phyloP scores from a whole-genome alignment of 53 echinoderm and acorn worm genomes.

The Holothuria leucospilota region DNA sequence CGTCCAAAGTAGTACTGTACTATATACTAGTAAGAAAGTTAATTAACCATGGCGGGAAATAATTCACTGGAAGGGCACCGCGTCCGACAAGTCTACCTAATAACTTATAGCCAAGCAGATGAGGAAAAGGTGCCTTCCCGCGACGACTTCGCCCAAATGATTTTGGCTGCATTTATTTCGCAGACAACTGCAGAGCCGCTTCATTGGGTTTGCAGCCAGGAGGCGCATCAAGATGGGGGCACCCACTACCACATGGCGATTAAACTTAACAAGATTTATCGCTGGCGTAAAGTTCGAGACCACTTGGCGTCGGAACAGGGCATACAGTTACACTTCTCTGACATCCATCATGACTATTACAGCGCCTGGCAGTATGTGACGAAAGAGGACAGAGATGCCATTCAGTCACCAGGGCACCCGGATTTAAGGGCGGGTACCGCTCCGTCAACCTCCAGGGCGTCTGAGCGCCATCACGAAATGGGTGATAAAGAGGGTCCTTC shows the following conservation, averaged over 20 bases:
- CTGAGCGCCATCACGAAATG: background rate
- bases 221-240: constrained; percentile 1
- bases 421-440: background rate
- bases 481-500: no score
- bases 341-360: background rate
- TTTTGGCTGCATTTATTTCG: background rate
- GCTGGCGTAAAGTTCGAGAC: background rate
- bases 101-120: background rate
- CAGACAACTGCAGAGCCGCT: background rate
- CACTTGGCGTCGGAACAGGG: constrained; percentile 5
- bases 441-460: background rate
- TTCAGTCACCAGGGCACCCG: constrained; percentile 3
- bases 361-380: background rate
- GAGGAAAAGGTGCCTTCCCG: background rate
- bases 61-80: background rate
- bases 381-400: background rate
- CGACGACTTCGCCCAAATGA: background rate
- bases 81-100: background rate
- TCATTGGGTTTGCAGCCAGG: background rate
- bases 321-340: background rate
- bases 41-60: background rate
- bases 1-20: no score
- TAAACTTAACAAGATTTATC: background rate
- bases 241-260: background rate
- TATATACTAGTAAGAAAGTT: no score